Conservation (phyloP, 2,113 vertebrate genomes). For the Rhynchomys soricoides region DNA sequence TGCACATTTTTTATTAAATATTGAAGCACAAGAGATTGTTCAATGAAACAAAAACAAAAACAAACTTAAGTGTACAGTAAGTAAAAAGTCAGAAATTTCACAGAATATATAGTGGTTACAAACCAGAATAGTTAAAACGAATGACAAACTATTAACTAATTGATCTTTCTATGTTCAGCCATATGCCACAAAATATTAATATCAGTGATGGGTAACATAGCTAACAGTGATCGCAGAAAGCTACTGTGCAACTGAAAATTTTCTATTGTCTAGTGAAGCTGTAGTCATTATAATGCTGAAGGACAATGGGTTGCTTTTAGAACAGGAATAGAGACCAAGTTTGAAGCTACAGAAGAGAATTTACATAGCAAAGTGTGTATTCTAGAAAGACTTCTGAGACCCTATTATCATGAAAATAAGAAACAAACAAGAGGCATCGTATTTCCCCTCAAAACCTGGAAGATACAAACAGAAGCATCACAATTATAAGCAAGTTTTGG, state of each 20-base stretch:
- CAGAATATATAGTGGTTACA: not conserved
- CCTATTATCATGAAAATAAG: not conserved
- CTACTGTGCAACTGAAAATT: not conserved
- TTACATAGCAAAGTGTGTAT: not conserved
- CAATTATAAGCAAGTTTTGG: not conserved
- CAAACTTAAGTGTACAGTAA: not conserved
- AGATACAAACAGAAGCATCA: not conserved
- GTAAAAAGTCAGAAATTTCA: not conserved
- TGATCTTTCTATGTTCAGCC: not conserved
- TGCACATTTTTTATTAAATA: not conserved
- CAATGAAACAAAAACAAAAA: not conserved
- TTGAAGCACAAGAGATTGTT: not conserved
- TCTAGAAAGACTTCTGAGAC: not conserved
- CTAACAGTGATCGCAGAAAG: not conserved
- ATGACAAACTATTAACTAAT: not conserved
- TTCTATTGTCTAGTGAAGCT: not conserved
- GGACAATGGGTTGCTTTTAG: not conserved
- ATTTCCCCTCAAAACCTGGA: not conserved
- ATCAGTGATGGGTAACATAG: not conserved
- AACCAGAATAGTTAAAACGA: not conserved
- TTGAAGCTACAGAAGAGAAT: not conserved
- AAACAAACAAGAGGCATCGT: not conserved
- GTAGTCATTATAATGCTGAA: not conserved
- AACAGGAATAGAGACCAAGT: not conserved
- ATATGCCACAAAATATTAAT: not conserved